Conservation (phyloP, 2,888 invertebrate species). For the Drosophila rellima region DNA sequence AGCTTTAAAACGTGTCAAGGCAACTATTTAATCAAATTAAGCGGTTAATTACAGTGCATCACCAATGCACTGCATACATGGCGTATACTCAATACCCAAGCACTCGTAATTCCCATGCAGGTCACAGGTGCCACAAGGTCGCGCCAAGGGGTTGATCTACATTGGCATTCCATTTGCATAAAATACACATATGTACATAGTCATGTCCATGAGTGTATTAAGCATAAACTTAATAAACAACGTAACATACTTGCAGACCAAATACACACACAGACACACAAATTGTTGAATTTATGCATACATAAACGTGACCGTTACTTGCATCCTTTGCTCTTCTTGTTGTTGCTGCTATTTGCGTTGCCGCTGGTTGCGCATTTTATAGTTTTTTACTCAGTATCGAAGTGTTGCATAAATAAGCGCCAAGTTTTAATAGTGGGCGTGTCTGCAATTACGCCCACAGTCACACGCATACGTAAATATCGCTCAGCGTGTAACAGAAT, state of each 20-base stretch:
- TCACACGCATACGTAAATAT: constrained; percentile 31
- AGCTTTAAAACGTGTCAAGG: constrained; percentile 16
- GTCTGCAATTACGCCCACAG: constrained; percentile 65
- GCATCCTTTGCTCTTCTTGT: constrained; percentile 28
- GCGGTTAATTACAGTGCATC: constrained; percentile 65
- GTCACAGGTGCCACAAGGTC: constrained; percentile 41
- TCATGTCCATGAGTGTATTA: constrained; percentile 42
- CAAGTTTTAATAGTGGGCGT: constrained; percentile 58
- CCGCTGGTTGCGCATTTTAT: constrained; percentile 66
- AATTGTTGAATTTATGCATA: constrained; percentile 64
- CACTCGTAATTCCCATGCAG: constrained; percentile 23
- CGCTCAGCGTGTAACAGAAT: constrained; percentile 28
- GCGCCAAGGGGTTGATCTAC: constrained; percentile 29
- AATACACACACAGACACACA: constrained; percentile 17
- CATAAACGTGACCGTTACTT: constrained; percentile 68
- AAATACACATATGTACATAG: constrained; percentile 32
- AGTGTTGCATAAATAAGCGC: constrained; percentile 72
- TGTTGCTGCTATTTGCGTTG: constrained; percentile 37
- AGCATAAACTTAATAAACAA: constrained; percentile 75
- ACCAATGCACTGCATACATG: constrained; percentile 37
- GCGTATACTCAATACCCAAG: constrained; percentile 51
- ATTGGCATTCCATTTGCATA: constrained; percentile 74
- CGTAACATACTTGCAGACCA: constrained; percentile 39
- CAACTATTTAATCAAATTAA: constrained; percentile 63
- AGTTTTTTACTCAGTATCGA: constrained; percentile 48